These are phyloP conservation scores for Pachliopta kotzebuea DNA, from an alignment of 2,888 invertebrate species.

Conservation along the genomic window DNA sequence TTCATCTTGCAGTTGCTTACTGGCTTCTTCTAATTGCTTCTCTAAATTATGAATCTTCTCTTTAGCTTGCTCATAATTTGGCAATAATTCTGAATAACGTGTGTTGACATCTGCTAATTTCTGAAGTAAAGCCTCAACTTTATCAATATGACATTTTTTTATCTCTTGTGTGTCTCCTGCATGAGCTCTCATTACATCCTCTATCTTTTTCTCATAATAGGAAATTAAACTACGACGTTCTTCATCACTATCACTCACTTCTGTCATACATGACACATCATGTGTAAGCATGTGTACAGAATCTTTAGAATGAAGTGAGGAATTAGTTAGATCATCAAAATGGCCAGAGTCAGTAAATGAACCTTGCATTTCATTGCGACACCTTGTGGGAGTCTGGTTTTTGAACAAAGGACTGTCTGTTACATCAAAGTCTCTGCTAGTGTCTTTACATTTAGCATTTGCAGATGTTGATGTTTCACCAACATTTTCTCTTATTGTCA, in stretches of 20 bases:
- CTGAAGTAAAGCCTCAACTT: constrained; percentile 86
- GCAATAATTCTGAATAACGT: constrained; percentile 88
- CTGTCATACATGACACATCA: constrained; percentile 77
- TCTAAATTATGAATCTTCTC: constrained; percentile 86
- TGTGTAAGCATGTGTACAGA: constrained; percentile 81
- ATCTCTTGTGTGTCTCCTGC: constrained; percentile 85
- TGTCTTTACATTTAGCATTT: constrained; percentile 67
- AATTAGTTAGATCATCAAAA: constrained; percentile 90
- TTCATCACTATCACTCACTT: constrained; percentile 79
- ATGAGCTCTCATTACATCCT: constrained; percentile 84
- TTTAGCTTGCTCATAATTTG: constrained; percentile 87
- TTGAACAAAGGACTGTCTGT: constrained; percentile 74
- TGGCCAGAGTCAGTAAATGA: constrained; percentile 93
- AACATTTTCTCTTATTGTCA: constrained; percentile 86
- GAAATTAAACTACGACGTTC: constrained; percentile 85
- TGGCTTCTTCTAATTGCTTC: constrained; percentile 85
- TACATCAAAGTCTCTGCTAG: constrained; percentile 67
- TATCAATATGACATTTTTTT: constrained; percentile 89
- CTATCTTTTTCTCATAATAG: constrained; percentile 87
- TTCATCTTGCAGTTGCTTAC: constrained; percentile 84
- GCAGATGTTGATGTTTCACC: constrained; percentile 60
- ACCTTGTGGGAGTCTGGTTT: constrained; percentile 66
- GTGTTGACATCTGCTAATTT: constrained; percentile 88
- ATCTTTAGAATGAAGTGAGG: constrained; percentile 89
- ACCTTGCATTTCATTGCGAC: constrained; percentile 84